Conservation (phyloP, 2,797 vertebrate genomes). For the Hippoglossus hippoglossus region DNA sequence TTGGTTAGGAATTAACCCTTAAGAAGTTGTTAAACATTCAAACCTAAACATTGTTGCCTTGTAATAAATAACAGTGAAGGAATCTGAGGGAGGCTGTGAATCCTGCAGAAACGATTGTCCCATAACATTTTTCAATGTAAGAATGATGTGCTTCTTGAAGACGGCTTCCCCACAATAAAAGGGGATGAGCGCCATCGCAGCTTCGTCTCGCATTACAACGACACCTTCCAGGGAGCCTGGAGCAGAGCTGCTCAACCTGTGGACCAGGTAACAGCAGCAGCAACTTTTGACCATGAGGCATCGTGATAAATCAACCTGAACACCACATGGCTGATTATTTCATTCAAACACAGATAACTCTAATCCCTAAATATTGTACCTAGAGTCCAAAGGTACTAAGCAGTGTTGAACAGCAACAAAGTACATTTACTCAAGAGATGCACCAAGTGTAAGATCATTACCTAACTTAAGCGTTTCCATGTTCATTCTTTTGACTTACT, state of each 20-base stretch:
- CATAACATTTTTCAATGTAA: neutral
- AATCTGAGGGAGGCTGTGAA: slow-evolving; percentile 7
- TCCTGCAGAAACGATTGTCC: neutral
- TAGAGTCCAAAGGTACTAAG: too few species aligned
- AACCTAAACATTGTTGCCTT: slow-evolving; percentile 10
- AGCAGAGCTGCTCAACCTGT: slow-evolving; percentile 17
- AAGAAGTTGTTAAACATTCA: neutral
- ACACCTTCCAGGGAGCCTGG: slow-evolving; percentile 47
- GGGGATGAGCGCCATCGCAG: slow-evolving; percentile 8
- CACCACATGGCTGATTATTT: neutral
- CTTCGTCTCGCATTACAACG: slow-evolving; percentile 45
- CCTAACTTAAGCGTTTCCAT: too few species aligned
- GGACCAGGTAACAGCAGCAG: slow-evolving; percentile 51
- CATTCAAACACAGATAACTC: neutral
- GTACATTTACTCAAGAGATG: too few species aligned
- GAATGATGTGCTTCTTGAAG: slow-evolving; percentile 9
- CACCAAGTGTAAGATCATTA: too few species aligned
- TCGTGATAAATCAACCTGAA: neutral
- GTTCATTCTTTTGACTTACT: too few species aligned
- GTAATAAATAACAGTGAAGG: slow-evolving; percentile 33
- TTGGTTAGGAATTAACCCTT: slow-evolving; percentile 5
- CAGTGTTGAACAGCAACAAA: too few species aligned
- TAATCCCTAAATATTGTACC: neutral
- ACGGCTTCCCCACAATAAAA: slow-evolving; percentile 50
- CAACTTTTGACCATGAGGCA: neutral